Conservation (phyloP, 2,113 vertebrate genomes). For the Clarias macrocephalus region DNA sequence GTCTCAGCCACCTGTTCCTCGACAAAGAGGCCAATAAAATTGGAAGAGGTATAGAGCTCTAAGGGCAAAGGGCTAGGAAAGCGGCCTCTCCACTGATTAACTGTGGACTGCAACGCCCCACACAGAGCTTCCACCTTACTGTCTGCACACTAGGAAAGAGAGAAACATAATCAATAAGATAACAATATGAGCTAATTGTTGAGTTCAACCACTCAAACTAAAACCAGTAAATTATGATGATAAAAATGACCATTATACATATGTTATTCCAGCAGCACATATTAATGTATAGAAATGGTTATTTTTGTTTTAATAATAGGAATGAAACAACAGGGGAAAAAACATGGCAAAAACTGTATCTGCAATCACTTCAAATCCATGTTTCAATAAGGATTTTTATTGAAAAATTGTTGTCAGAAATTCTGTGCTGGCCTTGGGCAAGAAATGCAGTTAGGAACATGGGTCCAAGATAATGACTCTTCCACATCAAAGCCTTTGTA, state of each 20-base stretch:
- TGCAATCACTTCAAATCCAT: not conserved
- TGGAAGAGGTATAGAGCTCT: slow-evolving; percentile 93
- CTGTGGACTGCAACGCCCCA: slow-evolving; percentile 86
- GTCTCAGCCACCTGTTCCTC: slow-evolving; percentile 91
- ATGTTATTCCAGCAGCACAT: not conserved
- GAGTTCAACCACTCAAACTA: not conserved
- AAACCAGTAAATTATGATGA: not conserved
- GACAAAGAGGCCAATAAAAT: slow-evolving; percentile 96
- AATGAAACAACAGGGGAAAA: not conserved
- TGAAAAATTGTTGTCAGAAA: not conserved
- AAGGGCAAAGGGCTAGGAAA: slow-evolving; percentile 86
- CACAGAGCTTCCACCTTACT: slow-evolving; percentile 87
- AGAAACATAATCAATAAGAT: not conserved
- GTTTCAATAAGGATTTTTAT: no score
- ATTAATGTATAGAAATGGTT: not conserved
- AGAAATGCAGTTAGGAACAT: not conserved
- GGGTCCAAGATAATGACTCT: not conserved
- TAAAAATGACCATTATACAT: not conserved
- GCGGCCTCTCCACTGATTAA: slow-evolving; percentile 86
- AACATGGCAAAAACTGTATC: not conserved
- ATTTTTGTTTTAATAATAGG: not conserved
- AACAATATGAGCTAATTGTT: not conserved
- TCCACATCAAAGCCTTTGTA: not conserved
- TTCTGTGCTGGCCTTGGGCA: not conserved
- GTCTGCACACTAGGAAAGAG: slow-evolving; percentile 84